Evolutionary conservation across 1,140 invertebrate genomes (phyloP), one percentile per base, ranked within the genome.

Genomic region (Dinoponera quadriceps): DNA sequence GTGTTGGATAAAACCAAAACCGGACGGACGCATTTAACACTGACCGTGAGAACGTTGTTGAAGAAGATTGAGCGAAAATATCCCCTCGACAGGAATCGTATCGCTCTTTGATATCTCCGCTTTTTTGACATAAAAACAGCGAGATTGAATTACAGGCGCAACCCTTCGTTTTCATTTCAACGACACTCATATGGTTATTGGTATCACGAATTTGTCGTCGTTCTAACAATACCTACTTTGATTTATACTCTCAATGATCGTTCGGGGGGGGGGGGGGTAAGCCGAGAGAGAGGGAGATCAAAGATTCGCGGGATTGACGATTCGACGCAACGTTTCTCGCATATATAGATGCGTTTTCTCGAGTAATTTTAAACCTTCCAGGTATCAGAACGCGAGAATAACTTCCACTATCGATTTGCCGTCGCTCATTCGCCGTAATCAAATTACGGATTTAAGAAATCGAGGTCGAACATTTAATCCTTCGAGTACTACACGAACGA

Each of bases 341-440:
- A 44, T 9, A 44, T 9, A 44, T 9, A 78, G 38, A 9, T 14
- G 33, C 9, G 22, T 22, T 66, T 29, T 4, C 51, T 48, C 18
- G 69, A 80, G 68, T 51, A 80, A 80, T 71, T 48, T 54, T 18
- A 38, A 80, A 22, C 44, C 18, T 57, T 57, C 63, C 0, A 80
- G 29, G 51, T 57, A 29, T 69, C 27, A 51, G n/a, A n/a, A 9
- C 20, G 29, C 3, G 25, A 48, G 75, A 80, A 44, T 69, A 57
- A 80, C 20, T 77, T 38, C 29, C 11, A 29, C 57, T 78, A 78
- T 80, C 65, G 75, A 80, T 80, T 71, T 80, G n/a, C 51, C 44
- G 65, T 80, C 75, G 57, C 57, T 27, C 51, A 48, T 60, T 44
- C 25, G 60, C 51, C 0, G 22, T 57, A 69, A 80, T 71, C 69